These are phyloP conservation scores for Neodon shergylaensis DNA, from an alignment of 2,113 vertebrate species.

Conservation along the genomic window DNA sequence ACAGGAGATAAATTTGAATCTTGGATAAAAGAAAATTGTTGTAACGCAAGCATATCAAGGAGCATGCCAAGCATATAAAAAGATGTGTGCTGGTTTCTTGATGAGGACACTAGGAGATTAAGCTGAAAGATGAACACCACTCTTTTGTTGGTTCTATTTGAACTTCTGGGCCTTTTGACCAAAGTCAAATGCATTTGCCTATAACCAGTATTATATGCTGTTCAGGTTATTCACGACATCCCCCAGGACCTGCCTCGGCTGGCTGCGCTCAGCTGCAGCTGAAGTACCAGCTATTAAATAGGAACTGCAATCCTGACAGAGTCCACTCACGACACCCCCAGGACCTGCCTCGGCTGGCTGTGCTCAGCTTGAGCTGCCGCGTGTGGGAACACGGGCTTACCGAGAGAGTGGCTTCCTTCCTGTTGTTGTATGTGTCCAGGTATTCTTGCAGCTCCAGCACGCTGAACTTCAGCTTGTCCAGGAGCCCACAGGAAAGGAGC, in stretches of 20 bases:
- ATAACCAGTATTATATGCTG: not conserved
- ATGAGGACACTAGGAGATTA: not conserved
- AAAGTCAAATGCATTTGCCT: not conserved
- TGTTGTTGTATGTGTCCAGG: slow-evolving; percentile 97
- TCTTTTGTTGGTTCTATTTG: not conserved
- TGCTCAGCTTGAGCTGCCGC: not conserved
- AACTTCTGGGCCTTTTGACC: not conserved
- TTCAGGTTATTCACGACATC: not conserved
- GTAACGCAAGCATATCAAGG: not conserved
- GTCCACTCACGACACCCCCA: not conserved
- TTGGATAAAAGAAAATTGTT: not conserved
- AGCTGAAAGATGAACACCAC: not conserved
- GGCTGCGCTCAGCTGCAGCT: not conserved
- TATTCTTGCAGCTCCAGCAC: slow-evolving; percentile 98
- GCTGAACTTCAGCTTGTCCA: slow-evolving; percentile 99
- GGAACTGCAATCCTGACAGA: no score
- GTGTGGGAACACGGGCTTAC: slow-evolving; percentile 85
- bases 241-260: not conserved
- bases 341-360: not conserved
- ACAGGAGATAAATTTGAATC: not conserved
- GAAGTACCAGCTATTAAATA: no score
- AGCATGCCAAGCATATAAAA: not conserved
- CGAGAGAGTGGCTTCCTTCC: slow-evolving; percentile 94
- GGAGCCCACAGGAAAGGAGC: slow-evolving; percentile 97
- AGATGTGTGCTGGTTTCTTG: not conserved